Evolutionary conservation across 2,797 vertebrate species (phyloP), one percentile per base, ranked within the genome.

Genomic region (Cyprinodon diabolis): DNA sequence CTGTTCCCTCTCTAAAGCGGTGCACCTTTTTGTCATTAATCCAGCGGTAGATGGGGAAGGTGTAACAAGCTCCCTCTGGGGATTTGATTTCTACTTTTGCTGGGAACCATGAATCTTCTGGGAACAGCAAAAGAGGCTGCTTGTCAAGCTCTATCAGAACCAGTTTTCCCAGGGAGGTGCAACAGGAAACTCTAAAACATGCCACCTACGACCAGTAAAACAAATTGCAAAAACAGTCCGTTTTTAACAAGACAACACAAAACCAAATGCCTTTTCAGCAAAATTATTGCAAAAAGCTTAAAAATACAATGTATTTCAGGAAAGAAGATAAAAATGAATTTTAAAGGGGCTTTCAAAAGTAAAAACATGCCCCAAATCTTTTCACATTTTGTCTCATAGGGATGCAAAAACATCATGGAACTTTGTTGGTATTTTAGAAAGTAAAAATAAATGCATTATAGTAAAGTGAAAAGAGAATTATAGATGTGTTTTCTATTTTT

Each of bases 1-100:
- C 92, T 90, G n/a, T 85, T 66, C 56, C 90, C 37, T 89, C 92
- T 51, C 75, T 91, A 84, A 89, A 92, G 63, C 52, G 6, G 6
- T 88, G 68, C 71, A 85, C 79, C 3, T 82, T 4, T 0, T 12
- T 51, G 74, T 87, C 82, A 23, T 1, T 2, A 17, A 90, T 91
- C 87, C 87, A 92, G 48, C 71, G 70, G 75, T 91, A 81, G 67
- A 93, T 49, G 2, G 89, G 90, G 21, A 93, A 90, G 23, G 11
- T 66, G 74, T 79, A 87, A 19, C 2, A 55, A 21, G 76, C 1
- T 60, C 80, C 84, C 13, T 90, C 82, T 0, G 84, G 86, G 4
- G 81, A 82, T 70, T 72, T 75, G 17, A 93, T 79, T 17, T 78
- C 57, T 9, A 92, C 84, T 35, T 87, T 91, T 19, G 35, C 9